These are phyloP conservation scores for Drosophila nigromelanica DNA, from an alignment of 1,140 invertebrate genomes.

Conservation along the genomic window DNA sequence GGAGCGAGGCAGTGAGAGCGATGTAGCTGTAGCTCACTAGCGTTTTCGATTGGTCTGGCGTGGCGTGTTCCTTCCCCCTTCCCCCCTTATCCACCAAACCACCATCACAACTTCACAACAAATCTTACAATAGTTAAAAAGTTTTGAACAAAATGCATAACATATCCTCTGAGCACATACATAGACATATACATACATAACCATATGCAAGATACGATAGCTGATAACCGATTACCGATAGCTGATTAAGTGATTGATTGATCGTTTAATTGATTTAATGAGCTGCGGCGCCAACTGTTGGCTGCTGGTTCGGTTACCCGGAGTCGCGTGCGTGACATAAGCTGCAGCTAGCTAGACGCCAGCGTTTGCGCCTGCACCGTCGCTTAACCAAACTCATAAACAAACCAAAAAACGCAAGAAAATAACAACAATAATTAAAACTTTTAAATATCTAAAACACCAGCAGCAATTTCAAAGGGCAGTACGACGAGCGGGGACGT, in stretches of 20 bases:
- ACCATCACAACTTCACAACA: not conserved
- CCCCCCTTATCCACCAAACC: slow-evolving; percentile 6
- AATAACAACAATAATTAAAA: slow-evolving; percentile 1
- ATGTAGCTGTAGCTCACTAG: slow-evolving; percentile 6
- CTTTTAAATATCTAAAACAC: slow-evolving; percentile 4
- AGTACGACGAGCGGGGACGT: slow-evolving; percentile 22
- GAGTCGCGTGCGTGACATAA: not conserved
- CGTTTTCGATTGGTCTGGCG: slow-evolving; percentile 30
- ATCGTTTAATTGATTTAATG: slow-evolving; percentile 5
- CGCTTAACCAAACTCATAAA: slow-evolving; percentile 24
- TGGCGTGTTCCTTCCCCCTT: slow-evolving; percentile 26
- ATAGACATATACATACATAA: slow-evolving; percentile 18
- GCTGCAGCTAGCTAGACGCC: slow-evolving; percentile 17
- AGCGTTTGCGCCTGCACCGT: not conserved
- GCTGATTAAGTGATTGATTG: slow-evolving; percentile 20
- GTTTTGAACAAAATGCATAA: slow-evolving; percentile 45
- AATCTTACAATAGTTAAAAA: slow-evolving; percentile 54
- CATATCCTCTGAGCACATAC: slow-evolving; percentile 44
- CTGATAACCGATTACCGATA: slow-evolving; percentile 23
- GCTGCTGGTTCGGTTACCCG: slow-evolving; percentile 43
- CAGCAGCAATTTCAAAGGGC: slow-evolving; percentile 14
- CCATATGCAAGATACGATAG: slow-evolving; percentile 34
- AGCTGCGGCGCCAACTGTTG: slow-evolving; percentile 19
- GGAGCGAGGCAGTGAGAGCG: slow-evolving; percentile 3
- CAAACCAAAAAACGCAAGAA: slow-evolving; percentile 9